These are phyloP conservation scores for Florisuga fusca DNA, from an alignment of 2,797 vertebrate genomes.

Conservation along the genomic window DNA sequence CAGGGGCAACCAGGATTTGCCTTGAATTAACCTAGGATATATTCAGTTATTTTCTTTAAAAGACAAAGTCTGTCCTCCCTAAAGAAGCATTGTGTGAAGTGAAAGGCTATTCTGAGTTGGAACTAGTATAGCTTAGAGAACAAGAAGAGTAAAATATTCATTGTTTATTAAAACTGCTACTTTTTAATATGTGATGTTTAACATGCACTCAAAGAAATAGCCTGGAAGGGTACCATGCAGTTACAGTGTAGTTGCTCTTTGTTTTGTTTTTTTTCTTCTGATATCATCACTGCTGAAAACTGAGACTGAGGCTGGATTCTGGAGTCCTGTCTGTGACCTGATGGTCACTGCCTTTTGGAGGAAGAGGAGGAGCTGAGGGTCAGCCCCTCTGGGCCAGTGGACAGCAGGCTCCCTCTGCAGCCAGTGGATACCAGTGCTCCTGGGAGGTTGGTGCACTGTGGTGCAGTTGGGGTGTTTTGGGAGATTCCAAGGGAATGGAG, in stretches of 20 bases:
- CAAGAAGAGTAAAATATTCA: neutral
- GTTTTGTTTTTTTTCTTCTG: neutral
- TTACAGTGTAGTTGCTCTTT: neutral
- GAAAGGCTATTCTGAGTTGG: neutral
- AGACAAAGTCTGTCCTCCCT: neutral
- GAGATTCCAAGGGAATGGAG: neutral
- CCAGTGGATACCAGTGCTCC: neutral
- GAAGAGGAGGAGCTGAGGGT: neutral
- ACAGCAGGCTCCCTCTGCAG: constrained; percentile 16
- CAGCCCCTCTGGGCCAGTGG: neutral
- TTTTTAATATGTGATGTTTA: neutral
- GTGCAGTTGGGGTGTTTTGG: neutral
- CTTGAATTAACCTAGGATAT: neutral
- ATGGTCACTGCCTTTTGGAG: neutral
- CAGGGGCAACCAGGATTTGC: neutral
- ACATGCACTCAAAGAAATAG: neutral
- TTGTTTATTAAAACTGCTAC: neutral
- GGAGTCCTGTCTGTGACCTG: neutral
- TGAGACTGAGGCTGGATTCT: accelerated
- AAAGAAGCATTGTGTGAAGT: neutral
- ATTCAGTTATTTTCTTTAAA: neutral
- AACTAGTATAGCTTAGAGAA: neutral
- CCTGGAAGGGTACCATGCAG: neutral
- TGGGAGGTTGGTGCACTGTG: accelerated
- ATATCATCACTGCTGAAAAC: neutral